phyloP scores from a whole-genome alignment of 2,797 vertebrate genomes.

The Eulemur mongoz region DNA sequence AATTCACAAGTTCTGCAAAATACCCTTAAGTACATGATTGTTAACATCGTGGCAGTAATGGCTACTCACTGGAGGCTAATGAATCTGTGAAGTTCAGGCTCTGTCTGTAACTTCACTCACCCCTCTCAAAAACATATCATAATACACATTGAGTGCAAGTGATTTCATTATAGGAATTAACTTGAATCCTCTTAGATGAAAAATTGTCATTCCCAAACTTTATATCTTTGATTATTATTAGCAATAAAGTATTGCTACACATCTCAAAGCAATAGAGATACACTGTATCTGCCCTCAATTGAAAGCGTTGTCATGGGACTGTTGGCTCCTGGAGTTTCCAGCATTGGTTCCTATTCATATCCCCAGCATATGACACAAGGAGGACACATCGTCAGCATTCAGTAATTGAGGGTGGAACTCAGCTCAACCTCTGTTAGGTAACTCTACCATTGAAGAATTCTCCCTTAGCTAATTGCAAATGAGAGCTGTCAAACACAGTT shows the following conservation, averaged over 20 bases:
- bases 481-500: slow-evolving; percentile 59
- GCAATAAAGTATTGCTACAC: not conserved
- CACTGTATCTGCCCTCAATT: not conserved
- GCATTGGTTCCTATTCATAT: not conserved
- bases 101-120: not conserved
- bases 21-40: not conserved
- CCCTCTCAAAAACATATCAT: not conserved
- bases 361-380: not conserved
- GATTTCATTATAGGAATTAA: not conserved
- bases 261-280: not conserved
- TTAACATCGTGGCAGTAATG: too few relatives aligned
- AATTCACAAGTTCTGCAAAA: not conserved
- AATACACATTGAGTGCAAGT: not conserved
- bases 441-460: not conserved
- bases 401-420: not conserved
- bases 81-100: not conserved
- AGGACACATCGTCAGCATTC: not conserved
- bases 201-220: not conserved
- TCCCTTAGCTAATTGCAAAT: slow-evolving; percentile 55
- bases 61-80: not conserved
- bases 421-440: not conserved
- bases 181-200: not conserved
- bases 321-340: not conserved
- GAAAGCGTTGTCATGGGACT: not conserved
- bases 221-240: not conserved